These are phyloP conservation scores for Epizoanthus stellaris DNA, from an alignment of 92 coral and sea anemone genomes.

Conservation along the genomic window DNA sequence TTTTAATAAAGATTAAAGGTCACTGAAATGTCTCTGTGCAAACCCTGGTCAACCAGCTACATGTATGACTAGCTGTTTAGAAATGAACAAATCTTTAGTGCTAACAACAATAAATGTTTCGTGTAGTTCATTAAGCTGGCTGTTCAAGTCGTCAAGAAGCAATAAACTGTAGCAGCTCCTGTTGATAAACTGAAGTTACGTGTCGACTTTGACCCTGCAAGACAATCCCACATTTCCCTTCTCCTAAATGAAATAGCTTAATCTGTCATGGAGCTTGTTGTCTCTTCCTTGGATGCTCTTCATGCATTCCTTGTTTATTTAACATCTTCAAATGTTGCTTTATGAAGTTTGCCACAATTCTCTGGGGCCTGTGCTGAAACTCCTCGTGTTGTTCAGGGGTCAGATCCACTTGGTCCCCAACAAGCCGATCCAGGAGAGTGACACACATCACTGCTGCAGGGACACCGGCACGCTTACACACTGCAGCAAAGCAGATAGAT, in stretches of 20 bases:
- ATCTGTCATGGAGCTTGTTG: neutral
- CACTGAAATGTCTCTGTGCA: too few relatives aligned
- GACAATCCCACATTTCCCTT: neutral
- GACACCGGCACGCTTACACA: slow-evolving; percentile 93
- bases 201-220: neutral
- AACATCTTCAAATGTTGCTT: slow-evolving; percentile 56
- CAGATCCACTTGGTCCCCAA: slow-evolving; percentile 81
- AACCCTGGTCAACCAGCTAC: too few relatives aligned
- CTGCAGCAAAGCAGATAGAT: slow-evolving; percentile 91
- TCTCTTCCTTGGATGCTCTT: neutral
- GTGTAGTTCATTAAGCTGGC: too few relatives aligned
- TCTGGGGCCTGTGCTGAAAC: slow-evolving; percentile 84
- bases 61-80: too few relatives aligned
- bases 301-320: neutral
- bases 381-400: slow-evolving; percentile 78
- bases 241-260: neutral
- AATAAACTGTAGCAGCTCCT: too few relatives aligned
- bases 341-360: slow-evolving; percentile 78
- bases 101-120: too few relatives aligned
- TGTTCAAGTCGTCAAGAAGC: too few relatives aligned
- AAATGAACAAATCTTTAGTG: too few relatives aligned
- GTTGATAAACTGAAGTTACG: too few relatives aligned
- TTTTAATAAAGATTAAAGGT: too few relatives aligned
- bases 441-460: slow-evolving; percentile 94
- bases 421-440: slow-evolving; percentile 82